Conservation (phyloP, 2,797 vertebrate genomes). For the Notolabrus celidotus region DNA sequence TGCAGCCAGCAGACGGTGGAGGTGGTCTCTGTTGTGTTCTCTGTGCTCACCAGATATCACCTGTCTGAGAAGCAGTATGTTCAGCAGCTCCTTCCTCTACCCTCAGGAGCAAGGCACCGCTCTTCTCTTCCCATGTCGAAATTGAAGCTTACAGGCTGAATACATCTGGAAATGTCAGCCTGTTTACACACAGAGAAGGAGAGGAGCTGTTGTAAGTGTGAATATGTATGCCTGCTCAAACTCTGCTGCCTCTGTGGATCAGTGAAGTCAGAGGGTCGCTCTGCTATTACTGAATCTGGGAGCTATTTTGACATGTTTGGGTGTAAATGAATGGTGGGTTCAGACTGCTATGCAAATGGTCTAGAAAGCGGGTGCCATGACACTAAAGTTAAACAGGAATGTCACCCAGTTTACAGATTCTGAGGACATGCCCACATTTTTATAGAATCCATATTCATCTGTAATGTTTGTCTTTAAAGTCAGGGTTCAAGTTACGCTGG, state of each 20-base stretch:
- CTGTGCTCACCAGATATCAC: neutral
- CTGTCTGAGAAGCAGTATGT: neutral
- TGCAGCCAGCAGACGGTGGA: too few species aligned
- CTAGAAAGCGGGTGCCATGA: too few species aligned
- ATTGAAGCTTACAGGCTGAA: neutral
- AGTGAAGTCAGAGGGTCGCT: neutral
- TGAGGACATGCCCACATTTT: too few species aligned
- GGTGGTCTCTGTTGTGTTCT: neutral
- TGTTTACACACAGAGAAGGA: neutral
- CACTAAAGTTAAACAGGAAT: too few species aligned
- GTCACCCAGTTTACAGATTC: too few species aligned
- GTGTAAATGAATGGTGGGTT: too few species aligned
- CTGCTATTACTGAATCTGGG: too few species aligned
- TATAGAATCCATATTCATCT: too few species aligned
- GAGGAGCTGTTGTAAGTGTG: neutral
- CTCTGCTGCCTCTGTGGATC: neutral
- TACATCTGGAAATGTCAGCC: neutral
- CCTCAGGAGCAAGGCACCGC: slow-evolving; percentile 3
- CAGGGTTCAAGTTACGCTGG: too few species aligned
- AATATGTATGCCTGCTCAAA: neutral
- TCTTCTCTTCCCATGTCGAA: neutral
- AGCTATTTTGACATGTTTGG: too few species aligned
- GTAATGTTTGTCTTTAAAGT: too few species aligned
- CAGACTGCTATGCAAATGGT: too few species aligned
- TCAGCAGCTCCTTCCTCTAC: neutral